Evolutionary conservation across 2,888 invertebrate genomes (phyloP).

Genomic region (Acanthosepion pharaonis): DNA sequence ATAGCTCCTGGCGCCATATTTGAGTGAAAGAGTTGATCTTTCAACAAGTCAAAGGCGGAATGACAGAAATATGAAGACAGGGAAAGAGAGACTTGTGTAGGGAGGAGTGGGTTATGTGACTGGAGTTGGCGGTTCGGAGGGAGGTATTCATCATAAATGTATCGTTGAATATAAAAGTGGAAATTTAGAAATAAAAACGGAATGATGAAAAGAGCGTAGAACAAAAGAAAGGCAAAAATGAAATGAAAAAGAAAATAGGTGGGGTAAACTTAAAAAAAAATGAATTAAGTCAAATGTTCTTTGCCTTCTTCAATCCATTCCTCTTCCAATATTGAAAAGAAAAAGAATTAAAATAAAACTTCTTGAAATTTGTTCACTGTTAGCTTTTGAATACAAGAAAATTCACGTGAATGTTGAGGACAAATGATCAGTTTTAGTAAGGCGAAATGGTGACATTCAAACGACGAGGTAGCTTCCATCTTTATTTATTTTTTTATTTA

Average conservation of each 20-base stretch:
- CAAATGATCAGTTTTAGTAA: not conserved
- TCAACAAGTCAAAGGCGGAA: not conserved
- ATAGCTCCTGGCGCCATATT: not conserved
- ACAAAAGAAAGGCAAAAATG: not conserved
- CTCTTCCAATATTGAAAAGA: not conserved
- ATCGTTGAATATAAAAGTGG: not conserved
- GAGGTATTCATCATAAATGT: not conserved
- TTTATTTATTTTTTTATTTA: not conserved
- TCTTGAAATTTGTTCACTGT: not conserved
- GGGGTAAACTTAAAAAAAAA: not conserved
- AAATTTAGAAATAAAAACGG: not conserved
- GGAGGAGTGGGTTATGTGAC: not conserved
- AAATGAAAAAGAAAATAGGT: not conserved
- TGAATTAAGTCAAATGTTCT: not conserved
- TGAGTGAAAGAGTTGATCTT: not conserved
- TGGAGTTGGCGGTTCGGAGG: not conserved
- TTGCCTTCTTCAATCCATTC: not conserved
- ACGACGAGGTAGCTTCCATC: not conserved
- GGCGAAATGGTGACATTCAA: conserved; percentile 4
- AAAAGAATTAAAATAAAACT: not conserved
- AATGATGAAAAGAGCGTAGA: not conserved
- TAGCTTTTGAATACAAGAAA: conserved; percentile 33
- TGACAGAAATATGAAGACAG: not conserved
- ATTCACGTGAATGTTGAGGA: not conserved
- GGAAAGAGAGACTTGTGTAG: not conserved